Base-by-base conservation (phyloP, 1,140 invertebrate genomes). In the Piezodorus guildinii region DNA sequence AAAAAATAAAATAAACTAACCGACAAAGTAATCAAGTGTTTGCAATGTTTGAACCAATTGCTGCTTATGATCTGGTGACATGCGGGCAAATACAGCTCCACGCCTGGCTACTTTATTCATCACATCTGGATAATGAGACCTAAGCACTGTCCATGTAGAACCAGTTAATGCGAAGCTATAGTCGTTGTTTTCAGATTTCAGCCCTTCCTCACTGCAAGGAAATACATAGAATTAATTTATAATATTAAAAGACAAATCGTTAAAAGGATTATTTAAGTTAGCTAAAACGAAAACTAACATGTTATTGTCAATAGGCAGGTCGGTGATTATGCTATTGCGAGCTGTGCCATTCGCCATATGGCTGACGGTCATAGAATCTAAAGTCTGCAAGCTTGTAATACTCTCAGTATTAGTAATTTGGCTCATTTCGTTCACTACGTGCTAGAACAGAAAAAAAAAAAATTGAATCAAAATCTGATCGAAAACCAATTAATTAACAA, bases 1-100 rank as follows among this genome's bases (percentile, higher is more conserved):
- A 49, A 49, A n/a, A 17, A 19, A 19, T 2, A 49, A n/a, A 5
- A 23, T 65, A 51, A 60, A 74, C 81, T 73, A 68, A 82, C 82
- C 87, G 66, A 90, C 87, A 63, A 86, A 83, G 70, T 88, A 89
- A 62, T 87, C 90, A 12, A 95, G 77, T 34, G 80, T 80, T 75
- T 97, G 93, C 12, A 97, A 75, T 63, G 84, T 79, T 69, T 90
- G 87, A 19, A 98, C 82, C 15, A 97, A 77, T 70, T 95, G 89
- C 67, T 93, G 91, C 74, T 98, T 98, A 76, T 97, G 94, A 67
- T 97, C 93, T 0, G 95, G 94, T 44, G 88, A 88, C 87, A 98
- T 97, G 62, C 95, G 80, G 1, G 94, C 94, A 78, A 94, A 98
- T 16, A 98, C 86, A 21, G 87, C 86, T 4, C 90, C 89, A 69